These are phyloP conservation scores for Linyphia triangularis DNA, from an alignment of 2,888 invertebrate genomes.

Conservation along the genomic window DNA sequence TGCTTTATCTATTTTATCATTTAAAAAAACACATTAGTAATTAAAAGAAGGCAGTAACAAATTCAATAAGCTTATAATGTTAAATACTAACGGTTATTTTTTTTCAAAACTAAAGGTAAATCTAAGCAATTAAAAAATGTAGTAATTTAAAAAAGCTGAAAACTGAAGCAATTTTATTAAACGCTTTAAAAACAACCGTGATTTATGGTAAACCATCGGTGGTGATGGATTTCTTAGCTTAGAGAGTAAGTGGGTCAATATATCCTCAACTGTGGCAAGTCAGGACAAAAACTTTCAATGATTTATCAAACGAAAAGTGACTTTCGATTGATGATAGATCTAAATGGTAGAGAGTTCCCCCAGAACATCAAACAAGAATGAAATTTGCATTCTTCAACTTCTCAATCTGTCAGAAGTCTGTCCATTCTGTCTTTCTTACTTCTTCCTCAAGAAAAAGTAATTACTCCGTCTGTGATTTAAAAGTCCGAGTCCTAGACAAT, in stretches of 20 bases:
- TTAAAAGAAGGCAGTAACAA: too few relatives aligned
- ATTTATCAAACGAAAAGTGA: constrained; percentile 63
- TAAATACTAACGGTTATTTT: too few relatives aligned
- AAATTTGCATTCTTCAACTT: constrained; percentile 47
- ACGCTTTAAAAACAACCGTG: not conserved
- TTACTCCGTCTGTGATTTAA: constrained; percentile 60
- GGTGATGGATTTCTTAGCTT: constrained; percentile 22
- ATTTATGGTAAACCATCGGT: constrained; percentile 16
- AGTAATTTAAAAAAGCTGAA: too few relatives aligned
- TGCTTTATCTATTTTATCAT: too few relatives aligned
- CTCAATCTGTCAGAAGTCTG: constrained; percentile 51
- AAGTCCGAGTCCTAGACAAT: constrained; percentile 47
- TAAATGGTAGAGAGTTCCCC: not conserved
- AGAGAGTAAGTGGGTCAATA: constrained; percentile 11
- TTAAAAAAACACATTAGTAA: too few relatives aligned
- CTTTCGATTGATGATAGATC: constrained; percentile 62
- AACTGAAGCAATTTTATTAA: not conserved
- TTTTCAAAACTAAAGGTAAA: too few relatives aligned
- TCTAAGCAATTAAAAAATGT: too few relatives aligned
- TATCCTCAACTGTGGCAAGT: constrained; percentile 10
- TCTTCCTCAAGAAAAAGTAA: constrained; percentile 25
- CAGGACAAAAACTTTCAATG: constrained; percentile 43
- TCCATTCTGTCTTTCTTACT: constrained; percentile 1
- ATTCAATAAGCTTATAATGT: too few relatives aligned
- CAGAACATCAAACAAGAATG: constrained; percentile 52